These are phyloP conservation scores for Zophobas atratus DNA, from an alignment of 1,140 invertebrate genomes.

Conservation along the genomic window DNA sequence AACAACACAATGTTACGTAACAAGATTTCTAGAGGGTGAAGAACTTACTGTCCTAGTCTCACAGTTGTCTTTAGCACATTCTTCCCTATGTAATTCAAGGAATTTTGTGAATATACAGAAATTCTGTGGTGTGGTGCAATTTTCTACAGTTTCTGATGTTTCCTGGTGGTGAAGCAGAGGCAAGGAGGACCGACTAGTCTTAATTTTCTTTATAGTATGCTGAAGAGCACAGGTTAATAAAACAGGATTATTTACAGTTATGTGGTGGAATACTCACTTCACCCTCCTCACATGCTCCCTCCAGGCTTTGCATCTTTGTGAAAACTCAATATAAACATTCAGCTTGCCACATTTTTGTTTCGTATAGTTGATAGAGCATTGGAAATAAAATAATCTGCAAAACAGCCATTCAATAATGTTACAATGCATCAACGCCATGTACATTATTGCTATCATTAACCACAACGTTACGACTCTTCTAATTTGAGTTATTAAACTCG, in stretches of 20 bases:
- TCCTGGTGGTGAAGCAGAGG: slow-evolving; percentile 61
- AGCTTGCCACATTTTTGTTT: slow-evolving; percentile 64
- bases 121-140: slow-evolving; percentile 42
- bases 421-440: background rate
- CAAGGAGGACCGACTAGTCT: slow-evolving; percentile 63
- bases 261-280: slow-evolving; percentile 69
- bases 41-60: slow-evolving; percentile 45
- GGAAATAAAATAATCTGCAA: slow-evolving; percentile 9
- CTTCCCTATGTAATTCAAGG: slow-evolving; percentile 63
- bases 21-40: slow-evolving; percentile 27
- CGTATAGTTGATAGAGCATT: slow-evolving; percentile 29
- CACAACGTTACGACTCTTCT: background rate
- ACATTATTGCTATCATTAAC: background rate
- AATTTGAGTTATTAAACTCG: background rate
- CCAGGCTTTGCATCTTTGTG: slow-evolving; percentile 75
- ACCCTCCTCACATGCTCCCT: slow-evolving; percentile 75
- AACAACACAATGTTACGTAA: slow-evolving; percentile 44
- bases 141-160: slow-evolving; percentile 54
- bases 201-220: slow-evolving; percentile 65
- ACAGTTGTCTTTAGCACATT: slow-evolving; percentile 57
- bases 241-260: background rate
- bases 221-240: slow-evolving; percentile 49
- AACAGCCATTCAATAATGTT: background rate
- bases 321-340: slow-evolving; percentile 67
- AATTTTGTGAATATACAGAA: slow-evolving; percentile 62